A percentile compares a stretch with the other conserved stretches of the same genome.
Evolutionary conservation across 2,888 invertebrate species (phyloP).

Genomic region (Agrenia bidenticulata): DNA sequence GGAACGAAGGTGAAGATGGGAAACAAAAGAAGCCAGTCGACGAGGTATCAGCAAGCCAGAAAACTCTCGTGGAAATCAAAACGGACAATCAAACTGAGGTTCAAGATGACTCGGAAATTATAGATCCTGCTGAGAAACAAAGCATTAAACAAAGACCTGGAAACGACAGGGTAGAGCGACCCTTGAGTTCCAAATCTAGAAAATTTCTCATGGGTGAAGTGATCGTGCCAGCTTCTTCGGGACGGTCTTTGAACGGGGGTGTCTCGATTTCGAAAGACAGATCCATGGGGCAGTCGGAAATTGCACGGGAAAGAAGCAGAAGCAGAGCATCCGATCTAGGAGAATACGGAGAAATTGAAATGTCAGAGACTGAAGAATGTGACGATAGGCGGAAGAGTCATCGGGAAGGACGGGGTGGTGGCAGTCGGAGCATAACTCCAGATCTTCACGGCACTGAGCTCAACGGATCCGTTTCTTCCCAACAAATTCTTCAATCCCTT

Average conservation of each 20-base stretch:
- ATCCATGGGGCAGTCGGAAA: background rate
- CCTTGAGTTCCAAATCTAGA: background rate
- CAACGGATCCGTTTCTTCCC: slow-evolving; percentile 25
- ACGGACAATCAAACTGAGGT: background rate
- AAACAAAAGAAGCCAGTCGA: slow-evolving; percentile 16
- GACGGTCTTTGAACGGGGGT: background rate
- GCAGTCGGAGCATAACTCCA: slow-evolving; percentile 40
- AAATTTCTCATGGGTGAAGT: background rate
- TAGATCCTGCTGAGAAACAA: background rate
- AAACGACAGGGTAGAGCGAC: background rate
- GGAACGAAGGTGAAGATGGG: slow-evolving; percentile 48
- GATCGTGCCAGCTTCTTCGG: background rate
- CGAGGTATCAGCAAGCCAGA: slow-evolving; percentile 2
- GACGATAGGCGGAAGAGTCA: slow-evolving; percentile 36
- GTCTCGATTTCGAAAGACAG: background rate
- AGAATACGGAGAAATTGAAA: slow-evolving; percentile 38
- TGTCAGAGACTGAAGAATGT: slow-evolving; percentile 37
- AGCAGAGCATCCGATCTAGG: slow-evolving; percentile 33
- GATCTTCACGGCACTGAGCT: slow-evolving; percentile 33
- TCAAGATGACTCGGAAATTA: background rate
- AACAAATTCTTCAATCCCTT: slow-evolving; percentile 39
- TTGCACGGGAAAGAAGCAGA: slow-evolving; percentile 21
- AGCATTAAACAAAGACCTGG: background rate
- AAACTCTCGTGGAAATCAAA: background rate
- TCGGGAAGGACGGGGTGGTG: slow-evolving; percentile 31